Evolutionary conservation across 2,113 vertebrate species (phyloP).

Genomic region (Xiphorhynchus elegans): DNA sequence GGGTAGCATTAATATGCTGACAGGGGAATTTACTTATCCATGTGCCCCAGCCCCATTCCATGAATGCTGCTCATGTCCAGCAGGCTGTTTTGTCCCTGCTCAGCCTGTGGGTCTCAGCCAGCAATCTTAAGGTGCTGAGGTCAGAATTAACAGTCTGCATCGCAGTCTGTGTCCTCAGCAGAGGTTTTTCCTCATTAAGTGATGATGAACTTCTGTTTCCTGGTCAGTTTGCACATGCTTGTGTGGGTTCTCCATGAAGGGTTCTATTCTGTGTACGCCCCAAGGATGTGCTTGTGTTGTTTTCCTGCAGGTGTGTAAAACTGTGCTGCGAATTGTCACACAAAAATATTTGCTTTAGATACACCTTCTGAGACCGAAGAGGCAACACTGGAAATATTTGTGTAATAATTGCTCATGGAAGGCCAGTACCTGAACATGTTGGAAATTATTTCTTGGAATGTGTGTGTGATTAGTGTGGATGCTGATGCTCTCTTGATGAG

Average conservation of each 20-base stretch:
- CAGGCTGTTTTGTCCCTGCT: neutral
- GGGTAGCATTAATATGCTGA: neutral
- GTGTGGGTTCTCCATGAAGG: neutral
- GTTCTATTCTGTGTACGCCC: neutral
- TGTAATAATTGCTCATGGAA: neutral
- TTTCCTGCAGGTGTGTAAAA: neutral
- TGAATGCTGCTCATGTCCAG: neutral
- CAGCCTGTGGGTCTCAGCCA: neutral
- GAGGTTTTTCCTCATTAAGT: neutral
- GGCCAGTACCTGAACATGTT: neutral
- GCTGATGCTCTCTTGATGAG: conserved; percentile 3
- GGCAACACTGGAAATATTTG: neutral
- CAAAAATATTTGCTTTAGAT: neutral
- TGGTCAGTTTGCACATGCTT: neutral
- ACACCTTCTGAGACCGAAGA: neutral
- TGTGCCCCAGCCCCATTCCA: neutral
- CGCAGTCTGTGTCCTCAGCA: neutral
- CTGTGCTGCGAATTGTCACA: neutral
- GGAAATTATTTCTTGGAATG: conserved; percentile 27
- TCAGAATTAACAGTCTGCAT: neutral
- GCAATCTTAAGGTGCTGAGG: neutral
- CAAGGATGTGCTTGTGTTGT: neutral
- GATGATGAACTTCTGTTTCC: neutral
- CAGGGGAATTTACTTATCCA: neutral
- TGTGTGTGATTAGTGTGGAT: neutral